These are phyloP conservation scores for Strigamia transsilvanica DNA, from an alignment of 2,888 invertebrate genomes.

Conservation along the genomic window DNA sequence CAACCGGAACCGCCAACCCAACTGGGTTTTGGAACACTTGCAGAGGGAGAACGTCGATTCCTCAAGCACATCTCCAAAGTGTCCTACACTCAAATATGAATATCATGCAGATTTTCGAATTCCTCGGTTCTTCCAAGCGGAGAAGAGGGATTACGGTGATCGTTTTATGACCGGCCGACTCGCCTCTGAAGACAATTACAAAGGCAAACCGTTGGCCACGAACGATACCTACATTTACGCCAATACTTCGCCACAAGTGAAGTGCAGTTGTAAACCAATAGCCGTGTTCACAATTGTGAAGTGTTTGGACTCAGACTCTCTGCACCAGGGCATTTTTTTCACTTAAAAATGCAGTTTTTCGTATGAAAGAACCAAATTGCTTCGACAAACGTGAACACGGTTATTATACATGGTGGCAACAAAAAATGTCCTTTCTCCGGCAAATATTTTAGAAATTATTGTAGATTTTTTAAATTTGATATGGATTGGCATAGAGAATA, in stretches of 20 bases:
- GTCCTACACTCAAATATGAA: no score
- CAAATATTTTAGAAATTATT: no score
- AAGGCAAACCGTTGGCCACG: background rate
- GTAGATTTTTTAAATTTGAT: no score
- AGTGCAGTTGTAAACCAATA: background rate
- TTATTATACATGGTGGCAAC: no score
- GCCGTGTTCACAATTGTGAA: background rate
- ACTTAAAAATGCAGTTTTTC: no score
- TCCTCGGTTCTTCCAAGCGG: background rate
- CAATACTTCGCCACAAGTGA: background rate
- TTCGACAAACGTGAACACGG: no score
- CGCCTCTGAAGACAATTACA: background rate
- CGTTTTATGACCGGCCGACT: background rate
- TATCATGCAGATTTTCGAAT: background rate
- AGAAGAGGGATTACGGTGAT: background rate
- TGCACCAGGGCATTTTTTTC: background rate
- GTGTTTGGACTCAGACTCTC: background rate
- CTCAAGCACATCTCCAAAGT: background rate
- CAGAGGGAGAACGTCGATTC: background rate
- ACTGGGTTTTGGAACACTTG: background rate
- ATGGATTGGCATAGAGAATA: no score
- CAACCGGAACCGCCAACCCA: background rate
- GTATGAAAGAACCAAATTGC: no score
- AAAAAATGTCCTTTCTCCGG: no score
- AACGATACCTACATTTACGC: background rate